Evolutionary conservation across 2,888 invertebrate genomes (phyloP), one percentile per base, ranked within the genome.

Genomic region (Drosophila macrospina): DNA sequence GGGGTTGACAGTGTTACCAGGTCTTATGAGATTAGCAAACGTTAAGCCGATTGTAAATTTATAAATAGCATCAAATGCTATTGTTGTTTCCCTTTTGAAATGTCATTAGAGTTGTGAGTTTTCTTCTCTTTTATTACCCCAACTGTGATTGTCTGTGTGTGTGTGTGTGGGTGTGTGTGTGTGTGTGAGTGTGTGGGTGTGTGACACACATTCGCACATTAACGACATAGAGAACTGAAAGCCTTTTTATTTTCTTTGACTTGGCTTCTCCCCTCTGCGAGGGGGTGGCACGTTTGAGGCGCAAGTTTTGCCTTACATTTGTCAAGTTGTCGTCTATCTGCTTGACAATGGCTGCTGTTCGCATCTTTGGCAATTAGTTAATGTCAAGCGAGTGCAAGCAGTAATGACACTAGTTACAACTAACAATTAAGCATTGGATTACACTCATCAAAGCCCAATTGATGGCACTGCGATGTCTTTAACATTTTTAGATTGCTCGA

Each of bases 51-150:
- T 80, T 85, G 77, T 72, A 83, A 85, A 85, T 87, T 85, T 85
- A 85, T 87, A 85, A 85, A 87, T 83, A 74, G 80, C 85, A 76
- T 72, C 76, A 81, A 77, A 81, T 79, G 80, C 70, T 80, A 76
- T 70, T 61, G 63, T 63, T 56, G 62, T 61, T 61, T 64, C 24
- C 69, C 62, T 56, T 56, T 73, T 73, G 41, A 76, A 73, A 78
- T 78, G 77, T 77, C 77, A 78, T 77, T 78, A 78, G 78, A 74
- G 55, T 39, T 54, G 61, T 54, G 61, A 62, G 61, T 59, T n/a
- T n/a, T n/a, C n/a, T n/a, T n/a, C n/a, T 68, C 37, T 32, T 26
- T n/a, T 15, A n/a, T 5, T 13, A 10, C 54, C 11, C 20, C 20
- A 20, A 20, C 20, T 20, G 20, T 52, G 37, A n/a, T n/a, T 44